Percentiles rank a stretch among this genome's conserved stretches.
These are phyloP conservation scores for Coleophora deauratella DNA, from an alignment of 2,888 invertebrate species.

Conservation along the genomic window DNA sequence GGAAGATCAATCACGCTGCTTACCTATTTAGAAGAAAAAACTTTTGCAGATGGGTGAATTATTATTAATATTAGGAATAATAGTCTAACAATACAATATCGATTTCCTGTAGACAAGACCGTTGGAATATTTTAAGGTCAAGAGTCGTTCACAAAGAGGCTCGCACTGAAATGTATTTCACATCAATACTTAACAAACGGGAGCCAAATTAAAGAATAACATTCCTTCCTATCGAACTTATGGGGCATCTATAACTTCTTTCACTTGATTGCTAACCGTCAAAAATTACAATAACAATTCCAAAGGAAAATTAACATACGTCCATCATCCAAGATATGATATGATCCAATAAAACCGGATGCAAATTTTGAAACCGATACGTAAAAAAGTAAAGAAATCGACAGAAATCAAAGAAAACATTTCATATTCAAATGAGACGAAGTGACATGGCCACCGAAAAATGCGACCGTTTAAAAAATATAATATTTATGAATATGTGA, in stretches of 20 bases:
- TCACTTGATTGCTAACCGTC: slow-evolving; percentile 35
- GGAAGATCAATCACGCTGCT: too few species aligned
- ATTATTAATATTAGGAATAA: too few species aligned
- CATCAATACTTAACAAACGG: slow-evolving; percentile 52
- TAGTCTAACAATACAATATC: slow-evolving; percentile 25
- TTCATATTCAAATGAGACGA: slow-evolving; percentile 57
- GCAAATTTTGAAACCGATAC: slow-evolving; percentile 63
- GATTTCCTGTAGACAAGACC: slow-evolving; percentile 35
- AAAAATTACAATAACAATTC: slow-evolving; percentile 31
- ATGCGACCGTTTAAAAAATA: slow-evolving; percentile 43
- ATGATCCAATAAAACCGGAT: slow-evolving; percentile 60
- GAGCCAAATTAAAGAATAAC: slow-evolving; percentile 67
- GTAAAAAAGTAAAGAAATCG: slow-evolving; percentile 23
- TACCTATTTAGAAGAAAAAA: too few species aligned
- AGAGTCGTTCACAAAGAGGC: slow-evolving; percentile 33
- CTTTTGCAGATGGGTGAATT: too few species aligned
- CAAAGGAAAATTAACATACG: slow-evolving; percentile 59
- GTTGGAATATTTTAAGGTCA: slow-evolving; percentile 52
- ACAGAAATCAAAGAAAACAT: slow-evolving; percentile 25
- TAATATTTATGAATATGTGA: slow-evolving; percentile 48
- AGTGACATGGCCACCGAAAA: slow-evolving; percentile 54
- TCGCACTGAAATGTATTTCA: slow-evolving; percentile 35
- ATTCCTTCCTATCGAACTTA: slow-evolving; percentile 32
- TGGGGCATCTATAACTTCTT: slow-evolving; percentile 33
- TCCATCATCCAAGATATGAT: slow-evolving; percentile 64